Conservation (phyloP, 2,888 invertebrate genomes). For the Calliphora vomitoria region DNA sequence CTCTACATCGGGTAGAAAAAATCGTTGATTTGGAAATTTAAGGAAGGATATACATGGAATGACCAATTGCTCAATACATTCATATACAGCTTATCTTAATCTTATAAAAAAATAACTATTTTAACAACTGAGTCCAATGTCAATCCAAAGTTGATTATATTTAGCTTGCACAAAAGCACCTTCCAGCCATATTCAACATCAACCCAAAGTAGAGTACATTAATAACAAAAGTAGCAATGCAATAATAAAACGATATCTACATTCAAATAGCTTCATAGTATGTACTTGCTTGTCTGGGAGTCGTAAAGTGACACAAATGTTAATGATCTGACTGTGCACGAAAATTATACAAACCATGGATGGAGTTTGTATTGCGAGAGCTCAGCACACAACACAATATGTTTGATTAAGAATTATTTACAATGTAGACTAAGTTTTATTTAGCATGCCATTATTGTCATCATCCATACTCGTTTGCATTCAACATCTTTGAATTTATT, state of each 20-base stretch:
- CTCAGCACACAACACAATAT: constrained; percentile 2
- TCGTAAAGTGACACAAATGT: constrained; percentile 61
- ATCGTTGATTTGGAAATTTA: too few species aligned
- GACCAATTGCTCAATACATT: too few species aligned
- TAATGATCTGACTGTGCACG: constrained; percentile 65
- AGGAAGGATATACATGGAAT: too few species aligned
- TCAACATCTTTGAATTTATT: constrained; percentile 21
- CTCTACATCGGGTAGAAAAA: too few species aligned
- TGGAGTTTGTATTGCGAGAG: constrained; percentile 1
- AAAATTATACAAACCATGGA: constrained; percentile 6
- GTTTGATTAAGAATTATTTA: constrained; percentile 57
- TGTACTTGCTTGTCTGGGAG: constrained; percentile 55
- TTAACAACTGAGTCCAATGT: too few species aligned
- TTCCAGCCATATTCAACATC: background rate
- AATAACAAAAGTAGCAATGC: background rate
- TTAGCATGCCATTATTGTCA: constrained; percentile 28
- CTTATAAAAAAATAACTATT: too few species aligned
- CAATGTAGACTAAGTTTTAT: constrained; percentile 19
- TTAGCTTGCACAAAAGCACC: too few species aligned
- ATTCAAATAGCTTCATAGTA: constrained; percentile 21
- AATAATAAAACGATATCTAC: constrained; percentile 33
- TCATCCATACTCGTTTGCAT: constrained; percentile 27
- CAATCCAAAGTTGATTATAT: too few species aligned
- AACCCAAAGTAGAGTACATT: background rate
- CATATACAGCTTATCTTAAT: too few species aligned